These are phyloP conservation scores for Drosophila atroscutellata DNA, from an alignment of 2,888 invertebrate genomes.

Conservation along the genomic window DNA sequence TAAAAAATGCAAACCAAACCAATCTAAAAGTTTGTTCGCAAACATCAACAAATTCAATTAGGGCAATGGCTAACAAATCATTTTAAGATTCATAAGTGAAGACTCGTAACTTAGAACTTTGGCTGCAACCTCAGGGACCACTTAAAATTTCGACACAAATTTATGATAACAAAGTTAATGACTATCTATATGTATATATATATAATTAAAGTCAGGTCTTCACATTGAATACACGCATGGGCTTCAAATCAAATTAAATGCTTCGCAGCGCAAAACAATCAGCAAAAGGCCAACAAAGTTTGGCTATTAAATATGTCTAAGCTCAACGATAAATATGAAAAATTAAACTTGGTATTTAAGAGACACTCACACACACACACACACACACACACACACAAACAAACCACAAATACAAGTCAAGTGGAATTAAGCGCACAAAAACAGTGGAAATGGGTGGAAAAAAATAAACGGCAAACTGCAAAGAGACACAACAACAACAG, in stretches of 20 bases:
- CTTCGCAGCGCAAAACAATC: conserved; percentile 58
- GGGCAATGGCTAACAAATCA: conserved; percentile 47
- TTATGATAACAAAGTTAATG: conserved; percentile 56
- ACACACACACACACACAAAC: conserved; percentile 15
- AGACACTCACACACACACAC: conserved; percentile 6
- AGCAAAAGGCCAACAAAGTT: conserved; percentile 31
- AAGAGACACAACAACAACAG: conserved; percentile 16
- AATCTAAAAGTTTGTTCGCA: neutral
- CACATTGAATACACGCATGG: conserved; percentile 45
- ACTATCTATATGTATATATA: conserved; percentile 7
- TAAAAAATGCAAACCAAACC: neutral
- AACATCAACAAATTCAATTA: conserved; percentile 34
- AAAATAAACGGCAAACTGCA: conserved; percentile 24
- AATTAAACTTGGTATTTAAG: conserved; percentile 50
- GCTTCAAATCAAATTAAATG: conserved; percentile 64
- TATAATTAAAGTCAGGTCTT: conserved; percentile 4
- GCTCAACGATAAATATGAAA: conserved; percentile 61
- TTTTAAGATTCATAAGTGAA: conserved; percentile 39
- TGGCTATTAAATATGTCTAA: conserved; percentile 41
- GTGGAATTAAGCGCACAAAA: conserved; percentile 74
- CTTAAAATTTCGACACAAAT: conserved; percentile 32
- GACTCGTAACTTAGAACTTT: conserved; percentile 35
- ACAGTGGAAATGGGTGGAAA: conserved; percentile 66
- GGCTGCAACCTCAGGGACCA: conserved; percentile 34
- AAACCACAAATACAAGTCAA: conserved; percentile 24